Base-by-base conservation (phyloP, 1,140 invertebrate species). In the Myzus persicae region DNA sequence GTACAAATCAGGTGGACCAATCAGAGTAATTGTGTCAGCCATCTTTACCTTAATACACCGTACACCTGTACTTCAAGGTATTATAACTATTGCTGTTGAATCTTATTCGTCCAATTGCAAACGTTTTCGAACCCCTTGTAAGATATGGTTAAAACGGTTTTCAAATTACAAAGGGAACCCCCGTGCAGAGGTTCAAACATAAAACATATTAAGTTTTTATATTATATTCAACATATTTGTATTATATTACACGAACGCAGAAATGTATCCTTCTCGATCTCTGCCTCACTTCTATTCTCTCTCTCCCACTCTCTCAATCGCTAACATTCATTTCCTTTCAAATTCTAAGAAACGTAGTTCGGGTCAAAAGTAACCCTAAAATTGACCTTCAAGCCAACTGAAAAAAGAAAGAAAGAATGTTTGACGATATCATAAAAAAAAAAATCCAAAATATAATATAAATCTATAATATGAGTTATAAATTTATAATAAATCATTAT, bases 101-200 rank as follows among this genome's bases (percentile, higher is more conserved):
- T 38, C 1, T 42, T 31, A 59, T 59, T 59, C 42, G 36, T 81
- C 91, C 91, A 93, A 93, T 93, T 81, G 38, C 31, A 84, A 81
- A 81, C 40, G 31, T 93, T 93, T 93, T 93, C 59, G 91, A 93
- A 93, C 91, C 91, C 91, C 91, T 93, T 51, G 84, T 46, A 38
- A 40, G 51, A 38, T 38, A 51, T 84, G 20, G 67, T 81, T 82
- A 24, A 48, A 82, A 84, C 48, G 46, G 46, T 38, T 91, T 91
- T 76, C 24, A 31, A 84, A 93, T 51, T 31, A 82, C 91, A 93
- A 93, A 93, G 31, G 81, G 51, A 84, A 48, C 90, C 31, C 59
- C 59, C 90, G 67, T 48, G 20, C 44, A 24, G 91, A 93, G 67
- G 90, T 44, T 91, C 24, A 14, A 82, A 84, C 44, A 51, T 92